Percentiles rank a stretch among this genome's conserved stretches.
These are phyloP conservation scores for Scrobipalpa atriplicella DNA, from an alignment of 2,888 invertebrate genomes.

Conservation along the genomic window DNA sequence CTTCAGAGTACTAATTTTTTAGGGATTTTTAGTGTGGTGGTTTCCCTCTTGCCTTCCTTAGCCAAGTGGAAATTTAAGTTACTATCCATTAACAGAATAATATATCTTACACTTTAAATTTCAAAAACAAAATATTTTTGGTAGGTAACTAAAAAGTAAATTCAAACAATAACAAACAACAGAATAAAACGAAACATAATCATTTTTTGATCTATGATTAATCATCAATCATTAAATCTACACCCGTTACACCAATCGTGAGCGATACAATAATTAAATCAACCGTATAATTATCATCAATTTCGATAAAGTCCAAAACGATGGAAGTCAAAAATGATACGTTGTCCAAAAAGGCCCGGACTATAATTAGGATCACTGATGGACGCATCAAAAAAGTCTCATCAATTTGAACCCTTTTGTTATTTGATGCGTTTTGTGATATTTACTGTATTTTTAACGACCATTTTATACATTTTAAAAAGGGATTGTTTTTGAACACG, in stretches of 20 bases:
- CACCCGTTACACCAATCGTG: slow-evolving; percentile 31
- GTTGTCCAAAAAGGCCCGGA: slow-evolving; percentile 47
- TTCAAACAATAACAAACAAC: neutral
- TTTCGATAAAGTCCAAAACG: slow-evolving; percentile 39
- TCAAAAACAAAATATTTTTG: too few relatives aligned
- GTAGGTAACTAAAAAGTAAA: too few relatives aligned
- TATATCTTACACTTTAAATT: too few relatives aligned
- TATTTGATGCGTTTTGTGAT: slow-evolving; percentile 21
- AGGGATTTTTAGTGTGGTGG: too few relatives aligned
- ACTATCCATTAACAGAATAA: too few relatives aligned
- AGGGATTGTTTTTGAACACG: slow-evolving; percentile 8
- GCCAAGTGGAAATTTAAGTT: too few relatives aligned
- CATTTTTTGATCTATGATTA: neutral
- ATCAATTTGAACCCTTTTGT: slow-evolving; percentile 38
- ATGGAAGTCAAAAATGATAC: slow-evolving; percentile 47
- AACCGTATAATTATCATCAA: slow-evolving; percentile 46
- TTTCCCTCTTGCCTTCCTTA: too few relatives aligned
- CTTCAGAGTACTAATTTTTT: too few relatives aligned
- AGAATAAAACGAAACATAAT: neutral
- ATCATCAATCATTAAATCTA: slow-evolving; percentile 20
- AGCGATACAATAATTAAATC: slow-evolving; percentile 38
- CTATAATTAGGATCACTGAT: slow-evolving; percentile 49
- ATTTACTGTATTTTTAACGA: slow-evolving; percentile 23
- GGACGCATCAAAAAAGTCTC: slow-evolving; percentile 38
- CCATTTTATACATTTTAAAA: slow-evolving; percentile 19